Base-by-base conservation (phyloP, 2,888 invertebrate genomes). In the Ennomos quercinarius region DNA sequence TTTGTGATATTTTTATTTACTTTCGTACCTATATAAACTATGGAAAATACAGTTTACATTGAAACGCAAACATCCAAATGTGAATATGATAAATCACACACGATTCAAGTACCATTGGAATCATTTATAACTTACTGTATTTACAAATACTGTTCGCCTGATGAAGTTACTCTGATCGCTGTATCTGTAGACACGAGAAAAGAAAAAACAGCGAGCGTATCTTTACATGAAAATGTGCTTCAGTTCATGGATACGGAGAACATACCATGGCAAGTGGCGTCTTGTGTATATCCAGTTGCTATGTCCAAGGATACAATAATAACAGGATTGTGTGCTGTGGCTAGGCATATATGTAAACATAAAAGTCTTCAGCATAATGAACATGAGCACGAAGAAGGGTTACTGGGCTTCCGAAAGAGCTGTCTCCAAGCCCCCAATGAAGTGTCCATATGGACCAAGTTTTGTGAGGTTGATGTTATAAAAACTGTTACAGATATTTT, bases 381-480 rank as follows among this genome's bases (percentile, higher is more conserved):
- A 2, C 69, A 76, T 17, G 91, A 89, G 67, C 87, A 89, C 49
- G 89, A 89, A 44, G 89, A 92, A 49, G 86, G 91, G 13, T 83
- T 97, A 42, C 89, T 98, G 10, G 97, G 98, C 0, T 98, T 97
- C 76, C 95, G 97, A 61, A 94, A 94, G 63, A 94, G 96, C 52
- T 97, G 97, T 76, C 89, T 98, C 10, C 93, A 96, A 73, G 96
- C 97, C 1, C 97, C 97, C 52, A 95, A 97, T 34, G 98, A 98
- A 87, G 94, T 95, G 9, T 97, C 98, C 9, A 93, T 96, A 40
- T 98, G 98, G 98, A 98, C 98, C 0, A 96, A 96, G 75, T 98
- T 98, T 81, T 98, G 98, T 91, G 98, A 98, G 92, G 93, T 96
- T 4, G 97, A 98, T 78, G 89, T 98, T 43, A 93, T 96, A 10